A percentile compares a stretch with the other conserved stretches of the same genome.
phyloP scores from a whole-genome alignment of 2,888 invertebrate species.

The Amaurobius ferox region DNA sequence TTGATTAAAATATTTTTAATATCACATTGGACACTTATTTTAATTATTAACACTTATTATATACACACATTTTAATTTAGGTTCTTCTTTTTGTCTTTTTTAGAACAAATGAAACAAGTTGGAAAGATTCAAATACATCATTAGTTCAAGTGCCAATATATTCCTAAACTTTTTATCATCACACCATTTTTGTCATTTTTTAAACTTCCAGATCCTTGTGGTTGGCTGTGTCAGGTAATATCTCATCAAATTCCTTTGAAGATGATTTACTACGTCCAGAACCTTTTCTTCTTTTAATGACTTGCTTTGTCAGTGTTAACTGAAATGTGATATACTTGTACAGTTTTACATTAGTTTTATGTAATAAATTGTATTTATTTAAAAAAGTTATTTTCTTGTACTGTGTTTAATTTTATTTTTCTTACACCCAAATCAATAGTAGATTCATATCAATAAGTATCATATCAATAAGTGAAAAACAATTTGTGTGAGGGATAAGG shows the following conservation, averaged over 20 bases:
- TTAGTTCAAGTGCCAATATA: background rate
- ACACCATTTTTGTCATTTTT: background rate
- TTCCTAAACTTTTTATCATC: background rate
- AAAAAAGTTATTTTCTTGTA: background rate
- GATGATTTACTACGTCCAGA: conserved; percentile 1
- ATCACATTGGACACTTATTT: too few relatives aligned
- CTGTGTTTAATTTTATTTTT: too few relatives aligned
- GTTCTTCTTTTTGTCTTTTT: too few relatives aligned
- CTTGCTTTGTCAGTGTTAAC: background rate
- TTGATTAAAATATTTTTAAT: too few relatives aligned
- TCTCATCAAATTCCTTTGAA: background rate
- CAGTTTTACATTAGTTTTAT: conserved; percentile 27
- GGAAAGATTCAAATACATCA: background rate
- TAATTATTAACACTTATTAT: too few relatives aligned
- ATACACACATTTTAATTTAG: too few relatives aligned
- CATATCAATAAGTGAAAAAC: too few relatives aligned
- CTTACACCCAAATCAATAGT: too few relatives aligned
- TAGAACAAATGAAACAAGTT: too few relatives aligned
- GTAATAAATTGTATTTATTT: conserved; percentile 20
- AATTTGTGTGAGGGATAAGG: too few relatives aligned
- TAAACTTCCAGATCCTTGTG: background rate
- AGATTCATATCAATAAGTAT: too few relatives aligned
- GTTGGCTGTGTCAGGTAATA: conserved; percentile 12
- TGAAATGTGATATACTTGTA: conserved; percentile 21
- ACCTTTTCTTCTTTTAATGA: conserved; percentile 9